phyloP scores from a whole-genome alignment of 1,140 invertebrate species.

The Elysia chlorotica region DNA sequence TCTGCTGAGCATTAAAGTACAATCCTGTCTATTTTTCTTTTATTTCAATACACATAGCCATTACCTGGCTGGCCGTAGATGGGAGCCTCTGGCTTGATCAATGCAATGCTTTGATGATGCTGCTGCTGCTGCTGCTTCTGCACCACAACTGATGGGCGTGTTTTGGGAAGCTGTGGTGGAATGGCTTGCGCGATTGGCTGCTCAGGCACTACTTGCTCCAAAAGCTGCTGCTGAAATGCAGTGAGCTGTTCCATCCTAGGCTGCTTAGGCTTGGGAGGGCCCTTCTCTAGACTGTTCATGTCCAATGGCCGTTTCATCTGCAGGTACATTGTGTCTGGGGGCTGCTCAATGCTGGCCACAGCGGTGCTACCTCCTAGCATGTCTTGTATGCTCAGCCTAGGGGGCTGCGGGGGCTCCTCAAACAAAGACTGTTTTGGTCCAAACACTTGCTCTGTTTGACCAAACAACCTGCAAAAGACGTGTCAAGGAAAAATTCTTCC shows the following conservation, averaged over 20 bases:
- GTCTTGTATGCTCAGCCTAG: slow-evolving; percentile 37
- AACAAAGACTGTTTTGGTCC: slow-evolving; percentile 39
- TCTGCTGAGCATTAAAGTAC: too few relatives aligned
- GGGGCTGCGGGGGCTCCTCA: slow-evolving; percentile 26
- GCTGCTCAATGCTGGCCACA: slow-evolving; percentile 50
- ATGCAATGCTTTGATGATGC: too few relatives aligned
- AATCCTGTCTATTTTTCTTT: too few relatives aligned
- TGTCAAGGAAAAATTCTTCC: not conserved
- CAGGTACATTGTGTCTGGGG: slow-evolving; percentile 37
- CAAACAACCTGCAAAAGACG: slow-evolving; percentile 49
- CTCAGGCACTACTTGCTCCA: too few relatives aligned
- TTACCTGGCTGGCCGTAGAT: too few relatives aligned
- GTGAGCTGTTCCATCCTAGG: slow-evolving; percentile 15
- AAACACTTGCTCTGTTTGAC: slow-evolving; percentile 53
- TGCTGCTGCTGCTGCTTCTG: too few relatives aligned
- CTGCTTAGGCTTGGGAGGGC: slow-evolving; percentile 42
- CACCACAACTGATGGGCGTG: too few relatives aligned
- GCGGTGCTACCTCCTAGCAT: slow-evolving; percentile 45
- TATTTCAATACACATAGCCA: too few relatives aligned
- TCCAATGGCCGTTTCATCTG: slow-evolving; percentile 48
- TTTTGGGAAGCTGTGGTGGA: too few relatives aligned
- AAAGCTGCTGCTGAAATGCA: too few relatives aligned
- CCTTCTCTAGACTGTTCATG: slow-evolving; percentile 51
- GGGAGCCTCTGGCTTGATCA: too few relatives aligned
- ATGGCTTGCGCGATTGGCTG: too few relatives aligned